A percentile compares a stretch with the other conserved stretches of the same genome.
These are phyloP conservation scores for Sphecodes monilicornis DNA, from an alignment of 2,888 invertebrate genomes.

Conservation along the genomic window DNA sequence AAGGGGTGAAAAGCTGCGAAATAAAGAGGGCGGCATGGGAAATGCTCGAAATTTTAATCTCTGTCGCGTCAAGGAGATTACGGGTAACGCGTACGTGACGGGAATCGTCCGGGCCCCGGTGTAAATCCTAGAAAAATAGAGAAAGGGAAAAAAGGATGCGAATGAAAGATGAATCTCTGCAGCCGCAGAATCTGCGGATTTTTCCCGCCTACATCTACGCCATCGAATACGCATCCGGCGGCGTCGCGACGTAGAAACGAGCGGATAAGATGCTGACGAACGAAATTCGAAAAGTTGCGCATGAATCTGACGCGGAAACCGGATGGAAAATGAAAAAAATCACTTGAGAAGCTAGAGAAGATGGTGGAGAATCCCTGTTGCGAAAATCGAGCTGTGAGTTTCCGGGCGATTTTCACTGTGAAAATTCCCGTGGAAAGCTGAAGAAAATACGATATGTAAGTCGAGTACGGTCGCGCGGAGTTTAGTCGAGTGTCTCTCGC, in stretches of 20 bases:
- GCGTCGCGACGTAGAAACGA: neutral
- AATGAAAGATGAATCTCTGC: neutral
- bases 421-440: neutral
- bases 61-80: slow-evolving; percentile 43
- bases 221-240: slow-evolving; percentile 8
- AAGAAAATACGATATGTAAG: neutral
- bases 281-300: neutral
- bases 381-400: neutral
- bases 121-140: slow-evolving; percentile 30
- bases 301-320: neutral
- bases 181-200: neutral
- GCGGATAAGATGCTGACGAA: slow-evolving; percentile 18
- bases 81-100: slow-evolving; percentile 35
- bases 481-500: neutral
- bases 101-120: slow-evolving; percentile 29
- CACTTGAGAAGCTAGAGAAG: neutral
- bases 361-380: neutral
- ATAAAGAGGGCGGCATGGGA: slow-evolving; percentile 8
- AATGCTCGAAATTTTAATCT: slow-evolving; percentile 45
- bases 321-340: neutral
- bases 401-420: neutral
- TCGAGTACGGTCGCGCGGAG: neutral
- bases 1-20: slow-evolving; percentile 22
- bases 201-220: neutral
- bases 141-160: neutral